Percentiles rank a stretch among this genome's conserved stretches.
Conservation (phyloP, 2,888 invertebrate species). For the Aspidiotus destructor region DNA sequence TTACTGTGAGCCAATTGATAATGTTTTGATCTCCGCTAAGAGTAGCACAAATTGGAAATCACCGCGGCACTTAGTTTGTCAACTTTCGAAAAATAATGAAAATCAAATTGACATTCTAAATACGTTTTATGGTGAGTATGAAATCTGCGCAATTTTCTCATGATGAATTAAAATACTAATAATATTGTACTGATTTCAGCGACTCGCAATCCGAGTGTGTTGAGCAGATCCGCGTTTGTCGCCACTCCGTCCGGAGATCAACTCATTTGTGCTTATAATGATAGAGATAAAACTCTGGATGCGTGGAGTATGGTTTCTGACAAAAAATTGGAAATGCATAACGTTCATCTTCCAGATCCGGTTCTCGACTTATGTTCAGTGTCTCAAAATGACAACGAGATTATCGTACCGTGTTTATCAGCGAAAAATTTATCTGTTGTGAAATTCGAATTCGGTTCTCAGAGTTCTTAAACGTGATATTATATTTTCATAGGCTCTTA, state of each 20-base stretch:
- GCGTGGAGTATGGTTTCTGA: conserved; percentile 20
- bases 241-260: conserved; percentile 15
- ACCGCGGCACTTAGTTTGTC: conserved; percentile 18
- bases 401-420: conserved; percentile 24
- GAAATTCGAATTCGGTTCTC: conserved; percentile 1
- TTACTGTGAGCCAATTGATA: conserved; percentile 13
- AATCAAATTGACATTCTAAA: conserved; percentile 17
- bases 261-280: conserved; percentile 21
- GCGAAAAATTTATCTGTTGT: conserved; percentile 19
- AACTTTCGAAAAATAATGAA: conserved; percentile 7
- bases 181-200: neutral
- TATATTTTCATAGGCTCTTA: too few relatives aligned
- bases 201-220: neutral
- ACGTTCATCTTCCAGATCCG: conserved; percentile 13
- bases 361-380: conserved; percentile 18
- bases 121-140: conserved; percentile 17
- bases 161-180: neutral
- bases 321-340: conserved; percentile 5
- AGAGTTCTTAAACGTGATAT: too few relatives aligned
- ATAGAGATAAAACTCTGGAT: conserved; percentile 15
- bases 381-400: neutral
- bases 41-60: conserved; percentile 9
- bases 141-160: neutral
- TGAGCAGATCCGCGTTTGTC: conserved; percentile 21
- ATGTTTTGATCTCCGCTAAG: conserved; percentile 19